Percentiles rank a stretch among this genome's conserved stretches.
phyloP scores from a whole-genome alignment of 2,888 invertebrate genomes.

The Drosophila greeni region DNA sequence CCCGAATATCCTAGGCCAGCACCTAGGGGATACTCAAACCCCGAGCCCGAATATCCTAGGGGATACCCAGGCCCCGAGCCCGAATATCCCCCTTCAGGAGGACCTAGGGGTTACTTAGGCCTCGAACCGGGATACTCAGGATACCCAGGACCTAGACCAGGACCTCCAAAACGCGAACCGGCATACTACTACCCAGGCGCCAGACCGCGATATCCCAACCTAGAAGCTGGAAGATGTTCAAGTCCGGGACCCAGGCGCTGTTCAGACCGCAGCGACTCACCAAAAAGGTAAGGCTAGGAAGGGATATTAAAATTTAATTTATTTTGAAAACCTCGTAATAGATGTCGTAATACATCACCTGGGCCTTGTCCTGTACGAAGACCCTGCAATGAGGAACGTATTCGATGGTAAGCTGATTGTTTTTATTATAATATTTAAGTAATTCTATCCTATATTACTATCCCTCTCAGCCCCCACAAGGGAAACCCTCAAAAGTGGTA shows the following conservation, averaged over 20 bases:
- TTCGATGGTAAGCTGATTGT: slow-evolving; percentile 11
- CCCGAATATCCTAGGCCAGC: too few species aligned
- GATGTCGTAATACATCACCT: slow-evolving; percentile 12
- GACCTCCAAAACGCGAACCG: too few species aligned
- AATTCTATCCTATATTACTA: background rate
- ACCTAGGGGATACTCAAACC: too few species aligned
- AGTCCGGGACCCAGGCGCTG: background rate
- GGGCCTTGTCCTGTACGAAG: slow-evolving; percentile 3
- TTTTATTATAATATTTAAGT: background rate
- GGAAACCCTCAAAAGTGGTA: background rate
- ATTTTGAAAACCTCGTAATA: background rate
- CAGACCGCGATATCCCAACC: background rate
- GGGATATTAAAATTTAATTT: background rate
- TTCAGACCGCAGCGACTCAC: background rate
- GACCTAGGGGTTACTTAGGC: too few species aligned
- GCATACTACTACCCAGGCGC: background rate
- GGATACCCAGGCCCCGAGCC: background rate
- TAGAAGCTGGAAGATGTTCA: background rate
- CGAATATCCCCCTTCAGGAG: background rate
- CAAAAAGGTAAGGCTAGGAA: slow-evolving; percentile 6
- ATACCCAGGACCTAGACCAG: too few species aligned
- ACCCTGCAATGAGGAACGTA: background rate
- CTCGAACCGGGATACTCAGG: background rate
- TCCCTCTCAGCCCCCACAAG: background rate
- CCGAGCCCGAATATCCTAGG: too few species aligned